phyloP scores from a whole-genome alignment of 2,888 invertebrate genomes.

The Calameuta idolon region DNA sequence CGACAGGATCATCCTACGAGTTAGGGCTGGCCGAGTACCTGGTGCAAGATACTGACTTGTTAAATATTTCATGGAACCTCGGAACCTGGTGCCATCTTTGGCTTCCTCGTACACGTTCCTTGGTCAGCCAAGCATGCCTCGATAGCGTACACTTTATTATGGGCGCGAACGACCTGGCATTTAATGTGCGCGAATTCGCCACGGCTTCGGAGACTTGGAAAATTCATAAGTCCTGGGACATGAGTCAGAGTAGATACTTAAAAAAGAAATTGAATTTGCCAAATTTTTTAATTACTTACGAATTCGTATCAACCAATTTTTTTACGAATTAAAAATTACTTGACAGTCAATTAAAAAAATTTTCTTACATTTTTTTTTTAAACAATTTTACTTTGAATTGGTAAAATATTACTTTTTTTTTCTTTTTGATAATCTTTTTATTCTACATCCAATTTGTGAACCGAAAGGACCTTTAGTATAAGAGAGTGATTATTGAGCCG shows the following conservation, averaged over 20 bases:
- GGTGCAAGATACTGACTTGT: not conserved
- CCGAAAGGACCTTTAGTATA: not conserved
- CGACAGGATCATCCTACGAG: not conserved
- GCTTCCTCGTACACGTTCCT: not conserved
- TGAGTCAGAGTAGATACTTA: too few relatives aligned
- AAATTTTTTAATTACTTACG: not conserved
- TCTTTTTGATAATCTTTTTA: not conserved
- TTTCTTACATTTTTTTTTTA: not conserved
- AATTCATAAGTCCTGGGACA: slow-evolving; percentile 18
- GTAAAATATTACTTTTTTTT: not conserved
- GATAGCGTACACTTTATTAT: slow-evolving; percentile 36
- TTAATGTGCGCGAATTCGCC: slow-evolving; percentile 31
- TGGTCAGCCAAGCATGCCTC: slow-evolving; percentile 26
- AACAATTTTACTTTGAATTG: not conserved
- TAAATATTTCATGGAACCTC: not conserved
- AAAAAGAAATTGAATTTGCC: too few relatives aligned
- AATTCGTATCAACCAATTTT: not conserved
- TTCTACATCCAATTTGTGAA: not conserved
- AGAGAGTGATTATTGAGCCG: not conserved
- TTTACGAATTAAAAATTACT: not conserved
- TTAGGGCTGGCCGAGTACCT: not conserved
- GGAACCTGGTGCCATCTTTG: not conserved
- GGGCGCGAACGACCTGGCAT: slow-evolving; percentile 23
- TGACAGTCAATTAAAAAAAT: not conserved
- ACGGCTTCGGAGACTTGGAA: slow-evolving; percentile 16